phyloP scores from a whole-genome alignment of 2,888 invertebrate species.

The Apoda limacodes region DNA sequence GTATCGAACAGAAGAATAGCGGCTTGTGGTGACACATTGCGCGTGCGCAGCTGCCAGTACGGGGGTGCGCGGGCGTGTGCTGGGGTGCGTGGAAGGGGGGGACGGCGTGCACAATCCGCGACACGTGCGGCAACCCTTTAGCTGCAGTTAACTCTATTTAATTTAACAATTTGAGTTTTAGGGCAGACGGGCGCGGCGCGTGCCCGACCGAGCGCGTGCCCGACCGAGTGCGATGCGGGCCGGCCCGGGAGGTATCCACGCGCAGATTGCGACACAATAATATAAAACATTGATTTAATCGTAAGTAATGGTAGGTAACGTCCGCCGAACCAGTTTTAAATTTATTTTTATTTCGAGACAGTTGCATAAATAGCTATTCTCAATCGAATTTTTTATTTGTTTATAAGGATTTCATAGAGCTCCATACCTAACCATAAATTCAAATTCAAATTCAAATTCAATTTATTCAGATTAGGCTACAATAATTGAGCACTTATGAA shows the following conservation, averaged over 20 bases:
- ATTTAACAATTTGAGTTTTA: conserved; percentile 27
- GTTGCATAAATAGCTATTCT: too few species aligned
- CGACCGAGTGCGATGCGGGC: conserved; percentile 17
- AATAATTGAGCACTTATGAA: too few species aligned
- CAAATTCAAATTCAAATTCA: too few species aligned
- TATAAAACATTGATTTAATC: conserved; percentile 54
- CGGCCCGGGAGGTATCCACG: conserved; percentile 13
- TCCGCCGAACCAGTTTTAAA: conserved; percentile 18
- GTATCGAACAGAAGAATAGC: background rate
- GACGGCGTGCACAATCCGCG: conserved; percentile 10
- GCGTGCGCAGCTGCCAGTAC: conserved; percentile 9
- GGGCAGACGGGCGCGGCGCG: conserved; percentile 15
- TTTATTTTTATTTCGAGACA: too few species aligned
- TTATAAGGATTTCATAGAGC: too few species aligned
- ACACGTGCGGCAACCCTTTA: conserved; percentile 14
- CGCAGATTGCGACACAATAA: conserved; percentile 28
- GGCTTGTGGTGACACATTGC: conserved; percentile 10
- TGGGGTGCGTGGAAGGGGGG: conserved; percentile 1
- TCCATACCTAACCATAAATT: too few species aligned
- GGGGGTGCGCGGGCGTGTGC: conserved; percentile 3
- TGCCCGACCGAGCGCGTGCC: conserved; percentile 25
- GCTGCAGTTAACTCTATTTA: conserved; percentile 41
- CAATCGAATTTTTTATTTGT: too few species aligned
- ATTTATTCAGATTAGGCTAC: too few species aligned
- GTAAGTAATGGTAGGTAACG: conserved; percentile 30